These are phyloP conservation scores for Burhinus oedicnemus DNA, from an alignment of 2,113 vertebrate genomes.

Conservation along the genomic window DNA sequence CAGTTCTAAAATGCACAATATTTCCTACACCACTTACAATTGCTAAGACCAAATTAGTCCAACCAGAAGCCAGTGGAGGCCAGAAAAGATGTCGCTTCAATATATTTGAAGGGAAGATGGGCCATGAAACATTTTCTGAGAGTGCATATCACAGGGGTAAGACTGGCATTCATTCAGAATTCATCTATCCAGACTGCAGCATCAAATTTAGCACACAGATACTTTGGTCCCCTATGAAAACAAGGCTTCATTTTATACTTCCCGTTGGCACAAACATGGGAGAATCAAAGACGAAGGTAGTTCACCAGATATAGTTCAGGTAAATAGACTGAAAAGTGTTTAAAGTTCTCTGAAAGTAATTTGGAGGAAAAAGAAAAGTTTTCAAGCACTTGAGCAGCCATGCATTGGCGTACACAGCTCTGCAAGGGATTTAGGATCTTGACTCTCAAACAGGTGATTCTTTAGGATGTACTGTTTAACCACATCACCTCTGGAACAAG, in stretches of 20 bases:
- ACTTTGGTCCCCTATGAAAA: not conserved
- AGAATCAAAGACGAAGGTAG: not conserved
- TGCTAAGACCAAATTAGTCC: slow-evolving; percentile 28
- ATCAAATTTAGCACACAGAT: not conserved
- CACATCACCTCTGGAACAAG: not conserved
- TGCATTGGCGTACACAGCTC: not conserved
- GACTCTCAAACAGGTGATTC: not conserved
- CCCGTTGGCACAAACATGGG: not conserved
- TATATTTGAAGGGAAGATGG: not conserved
- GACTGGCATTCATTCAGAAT: not conserved
- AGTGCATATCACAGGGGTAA: not conserved
- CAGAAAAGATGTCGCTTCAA: slow-evolving; percentile 9
- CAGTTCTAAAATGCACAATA: slow-evolving; percentile 14
- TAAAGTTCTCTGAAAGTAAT: not conserved
- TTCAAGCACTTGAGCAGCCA: not conserved
- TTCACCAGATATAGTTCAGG: not conserved
- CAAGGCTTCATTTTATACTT: not conserved
- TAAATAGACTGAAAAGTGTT: not conserved
- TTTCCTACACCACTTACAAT: not conserved
- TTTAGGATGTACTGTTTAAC: not conserved
- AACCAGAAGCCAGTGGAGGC: not conserved
- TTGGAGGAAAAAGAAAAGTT: not conserved
- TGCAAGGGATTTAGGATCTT: not conserved
- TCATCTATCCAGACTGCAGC: not conserved
- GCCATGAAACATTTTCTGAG: not conserved